Evolutionary conservation across 2,888 invertebrate genomes (phyloP).

Genomic region (Amphipyra berbera): DNA sequence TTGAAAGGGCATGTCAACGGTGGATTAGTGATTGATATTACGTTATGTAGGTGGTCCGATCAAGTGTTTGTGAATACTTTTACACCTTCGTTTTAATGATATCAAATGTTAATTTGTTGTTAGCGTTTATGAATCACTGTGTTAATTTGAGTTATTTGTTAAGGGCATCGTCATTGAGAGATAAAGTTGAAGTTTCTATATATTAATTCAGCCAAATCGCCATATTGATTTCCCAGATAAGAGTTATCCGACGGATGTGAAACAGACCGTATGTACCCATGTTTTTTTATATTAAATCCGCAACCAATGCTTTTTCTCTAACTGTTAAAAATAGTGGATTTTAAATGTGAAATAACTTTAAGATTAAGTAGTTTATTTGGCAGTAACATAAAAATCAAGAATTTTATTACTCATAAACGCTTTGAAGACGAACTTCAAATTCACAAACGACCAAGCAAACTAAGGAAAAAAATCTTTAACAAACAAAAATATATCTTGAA

Average conservation of each 20-base stretch:
- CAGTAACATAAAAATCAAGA: no score
- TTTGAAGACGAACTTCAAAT: no score
- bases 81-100: constrained; percentile 6
- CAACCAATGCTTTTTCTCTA: no score
- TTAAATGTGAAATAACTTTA: not conserved
- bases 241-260: no score
- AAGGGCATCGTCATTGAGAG: no score
- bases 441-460: no score
- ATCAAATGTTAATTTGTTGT: not conserved
- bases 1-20: constrained; percentile 76
- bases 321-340: not conserved
- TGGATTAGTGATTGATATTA: constrained; percentile 65
- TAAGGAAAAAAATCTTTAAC: constrained; percentile 18
- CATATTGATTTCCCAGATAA: no score
- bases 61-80: constrained; percentile 19
- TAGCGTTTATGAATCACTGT: not conserved
- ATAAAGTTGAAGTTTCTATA: no score
- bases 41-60: constrained; percentile 65
- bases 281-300: no score
- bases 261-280: no score
- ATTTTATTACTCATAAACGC: no score
- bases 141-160: not conserved
- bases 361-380: no score
- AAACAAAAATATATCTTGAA: constrained; percentile 6
- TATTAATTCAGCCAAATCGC: not conserved